Evolutionary conservation across 2,888 invertebrate species (phyloP), one percentile per base, ranked within the genome.

Genomic region (Caenorhabditis sp.): DNA sequence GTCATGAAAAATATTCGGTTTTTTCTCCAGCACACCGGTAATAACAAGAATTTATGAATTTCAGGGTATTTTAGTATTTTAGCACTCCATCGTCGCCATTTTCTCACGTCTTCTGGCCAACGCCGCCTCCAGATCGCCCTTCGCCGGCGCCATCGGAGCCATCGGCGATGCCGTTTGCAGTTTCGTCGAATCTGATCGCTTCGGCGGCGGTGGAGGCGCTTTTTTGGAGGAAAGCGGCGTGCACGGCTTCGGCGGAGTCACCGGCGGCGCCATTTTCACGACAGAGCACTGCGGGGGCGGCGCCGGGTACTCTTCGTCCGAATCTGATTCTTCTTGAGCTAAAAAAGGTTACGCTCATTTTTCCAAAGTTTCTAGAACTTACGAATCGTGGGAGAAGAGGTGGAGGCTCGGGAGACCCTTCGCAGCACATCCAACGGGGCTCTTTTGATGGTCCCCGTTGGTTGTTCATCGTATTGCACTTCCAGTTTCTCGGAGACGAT

Each of bases 301-400:
- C 1, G 87, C 85, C 3, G 87, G 87, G 48, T 87, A 85, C 37
- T 89, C 88, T 62, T 89, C 88, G 72, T 89, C 88, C 20, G 85
- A 85, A 71, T 88, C 88, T 4, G 79, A 80, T 50, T 86, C 86
- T 53, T 83, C 83, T 62, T 58, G 66, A 61, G 75, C 72, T 71
- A 65, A 22, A 70, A 70, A 56, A 26, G 5, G 5, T 30, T 30
- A 9, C 5, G 30, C 30, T 30, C 7, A 8, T 37, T n/a, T 41
- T 41, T 41, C 15, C 4, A 17, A 17, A 41, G 6, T 17, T 15
- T 41, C 41, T 15, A 32, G 2, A 24, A 72, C 77, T 77, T 43
- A 77, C 77, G 77, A 61, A 77, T 77, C 43, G 77, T 71, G 9
- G 77, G 71, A 9, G 71, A 62, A 30, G 65, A 77, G 2, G 73